A percentile compares a stretch with the other conserved stretches of the same genome.
Conservation (phyloP, 2,797 vertebrate genomes). For the Alectoris magna region DNA sequence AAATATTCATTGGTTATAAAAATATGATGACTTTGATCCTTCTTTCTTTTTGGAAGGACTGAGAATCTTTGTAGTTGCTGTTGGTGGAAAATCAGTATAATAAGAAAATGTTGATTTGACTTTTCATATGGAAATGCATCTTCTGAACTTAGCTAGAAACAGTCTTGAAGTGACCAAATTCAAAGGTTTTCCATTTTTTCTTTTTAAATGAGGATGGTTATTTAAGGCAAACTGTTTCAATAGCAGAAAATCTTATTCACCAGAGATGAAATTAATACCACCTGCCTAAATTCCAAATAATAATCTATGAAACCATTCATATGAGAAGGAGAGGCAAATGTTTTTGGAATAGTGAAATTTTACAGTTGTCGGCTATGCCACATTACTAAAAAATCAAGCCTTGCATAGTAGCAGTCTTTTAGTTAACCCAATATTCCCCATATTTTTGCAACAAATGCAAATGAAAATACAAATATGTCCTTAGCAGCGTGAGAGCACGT, state of each 20-base stretch:
- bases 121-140: conserved; percentile 56
- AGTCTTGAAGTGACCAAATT: not conserved
- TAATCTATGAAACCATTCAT: conserved; percentile 46
- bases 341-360: conserved; percentile 32
- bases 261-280: conserved; percentile 11
- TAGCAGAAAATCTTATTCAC: conserved; percentile 7
- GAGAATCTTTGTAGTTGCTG: conserved; percentile 14
- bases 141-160: not conserved
- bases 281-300: conserved; percentile 18
- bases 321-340: not conserved
- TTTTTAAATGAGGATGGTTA: conserved; percentile 3
- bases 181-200: not conserved
- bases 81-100: conserved; percentile 62
- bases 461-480: not conserved
- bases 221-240: conserved; percentile 52
- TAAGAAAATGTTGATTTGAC: conserved; percentile 60
- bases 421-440: not conserved
- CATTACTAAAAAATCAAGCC: not conserved
- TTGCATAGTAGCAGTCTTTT: not conserved
- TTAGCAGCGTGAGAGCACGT: not conserved
- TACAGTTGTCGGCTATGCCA: not conserved
- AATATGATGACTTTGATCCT: conserved; percentile 28
- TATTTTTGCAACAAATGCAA: not conserved
- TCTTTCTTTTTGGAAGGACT: conserved; percentile 2
- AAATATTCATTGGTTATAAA: conserved; percentile 41